Base-by-base conservation (phyloP, 2,888 invertebrate species). In the Microdon myrmicae region DNA sequence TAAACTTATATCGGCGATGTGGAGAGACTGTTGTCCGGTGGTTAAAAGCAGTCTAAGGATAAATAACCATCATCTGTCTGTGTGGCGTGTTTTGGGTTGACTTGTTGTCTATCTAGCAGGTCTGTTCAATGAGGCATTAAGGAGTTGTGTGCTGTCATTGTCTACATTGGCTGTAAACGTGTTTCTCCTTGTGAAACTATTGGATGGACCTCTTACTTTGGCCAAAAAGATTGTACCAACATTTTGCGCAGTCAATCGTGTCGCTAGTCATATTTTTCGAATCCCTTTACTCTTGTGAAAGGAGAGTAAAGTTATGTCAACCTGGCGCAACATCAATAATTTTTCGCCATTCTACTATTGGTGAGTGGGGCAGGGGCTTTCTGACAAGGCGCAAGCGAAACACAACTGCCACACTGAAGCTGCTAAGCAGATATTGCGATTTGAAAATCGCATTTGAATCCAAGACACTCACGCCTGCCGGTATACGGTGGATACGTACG, bases 1-100 rank as follows among this genome's bases (percentile, higher is more conserved):
- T 68, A 70, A 70, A 64, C 47, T 56, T 58, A 56, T 49, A 67
- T 60, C 43, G 44, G 45, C 43, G 54, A 41, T 54, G 44, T 26
- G 54, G 25, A 59, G 35, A 55, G 23, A 48, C 14, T 16, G 22
- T 23, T 14, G 28, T 32, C 44, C 38, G 28, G 10, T 7, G 3
- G 17, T 14, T 9, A 23, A 28, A 13, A 20, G 14, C n/a, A 19
- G 32, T 8, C 20, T 29, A 43, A 9, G 48, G 32, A 34, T 3
- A 25, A 8, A 26, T 28, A 12, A 19, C 37, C 38, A 12, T n/a
- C 8, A 31, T 25, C 38, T 26, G 38, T 34, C 20, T 26, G 39
- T 25, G 4, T 31, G 10, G 10, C 10, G 19, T 8, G 6, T 7
- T 35, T 35, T 7, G 13, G 31, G 7, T 8, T 10, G 16, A 31